Evolutionary conservation across 2,888 invertebrate species (phyloP).

Genomic region (Serrognathus titanus): DNA sequence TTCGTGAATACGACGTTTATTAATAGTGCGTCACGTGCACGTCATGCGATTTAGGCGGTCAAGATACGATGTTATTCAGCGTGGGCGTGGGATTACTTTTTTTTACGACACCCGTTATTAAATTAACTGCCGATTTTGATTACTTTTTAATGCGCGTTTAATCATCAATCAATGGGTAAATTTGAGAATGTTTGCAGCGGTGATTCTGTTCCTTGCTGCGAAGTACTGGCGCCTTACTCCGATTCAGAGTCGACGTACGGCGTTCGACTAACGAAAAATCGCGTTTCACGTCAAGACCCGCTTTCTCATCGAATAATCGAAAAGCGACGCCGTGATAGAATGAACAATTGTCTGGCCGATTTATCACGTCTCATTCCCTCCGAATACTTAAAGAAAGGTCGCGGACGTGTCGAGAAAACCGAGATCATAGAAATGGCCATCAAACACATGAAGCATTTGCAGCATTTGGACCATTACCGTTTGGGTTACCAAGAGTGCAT

Average conservation of each 20-base stretch:
- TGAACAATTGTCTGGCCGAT: conserved; percentile 96
- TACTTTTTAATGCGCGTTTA: too few species aligned
- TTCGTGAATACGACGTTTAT: conserved; percentile 19
- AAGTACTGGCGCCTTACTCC: conserved; percentile 45
- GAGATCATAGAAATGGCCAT: conserved; percentile 99
- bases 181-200: conserved; percentile 45
- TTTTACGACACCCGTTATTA: too few species aligned
- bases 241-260: conserved; percentile 24
- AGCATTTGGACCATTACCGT: conserved; percentile 58
- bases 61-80: not conserved
- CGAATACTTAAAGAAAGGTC: conserved; percentile 89
- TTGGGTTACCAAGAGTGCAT: conserved; percentile 90
- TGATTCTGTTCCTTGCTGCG: conserved; percentile 63
- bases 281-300: conserved; percentile 80
- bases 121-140: too few species aligned
- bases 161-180: too few species aligned
- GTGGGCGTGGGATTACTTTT: too few species aligned
- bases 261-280: conserved; percentile 21
- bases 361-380: conserved; percentile 89
- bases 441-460: conserved; percentile 86
- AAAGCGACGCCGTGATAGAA: conserved; percentile 89
- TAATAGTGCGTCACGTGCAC: conserved; percentile 18
- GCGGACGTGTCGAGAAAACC: conserved; percentile 94
- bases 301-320: conserved; percentile 98
- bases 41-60: conserved; percentile 15